Evolutionary conservation across 2,797 vertebrate genomes (phyloP), one percentile per base, ranked within the genome.

Genomic region (Hippopotamyrus pictus): DNA sequence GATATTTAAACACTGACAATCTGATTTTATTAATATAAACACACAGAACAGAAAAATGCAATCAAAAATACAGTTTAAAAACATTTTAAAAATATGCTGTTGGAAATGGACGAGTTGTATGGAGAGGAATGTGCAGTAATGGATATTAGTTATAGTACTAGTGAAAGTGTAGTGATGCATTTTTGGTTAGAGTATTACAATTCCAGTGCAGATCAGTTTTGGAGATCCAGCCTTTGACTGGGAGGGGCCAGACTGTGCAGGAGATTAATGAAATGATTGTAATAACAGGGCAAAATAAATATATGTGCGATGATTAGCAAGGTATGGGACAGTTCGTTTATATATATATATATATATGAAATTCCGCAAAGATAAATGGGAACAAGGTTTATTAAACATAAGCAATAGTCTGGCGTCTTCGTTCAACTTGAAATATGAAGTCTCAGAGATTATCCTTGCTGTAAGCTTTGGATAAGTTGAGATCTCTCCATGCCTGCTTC

Each of bases 311-410:
- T 37, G 5, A 41, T 41, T 19, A 76, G 69, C 69, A 19, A 76
- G 29, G 69, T 76, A 19, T 76, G 33, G 33, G 41, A 19, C 12
- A 37, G 29, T 73, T 73, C 12, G 17, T 33, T 76, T 73, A 3
- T 41, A 25, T 41, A 37, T 37, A 37, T 33, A 17, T 73, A 22
- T 73, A 41, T 41, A 41, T 37, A 19, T 69, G 62, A 76, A 76
- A 41, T 41, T 79, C 17, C 37, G 37, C 73, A 44, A 79, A 19
- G 33, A 79, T 44, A 19, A 79, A 44, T 44, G 73, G 73, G 37
- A 79, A 41, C 17, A 44, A 57, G 22, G 51, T 54, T 84, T 84
- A 83, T 89, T 89, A 57, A 84, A 62, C 51, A 89, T 53, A 33
- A 50, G 11, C 79, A 37, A 41, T 51, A 89, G 33, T 9, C 88